phyloP scores from a whole-genome alignment of 2,113 vertebrate species.

The Lepidiolamprologus cunningtoni region DNA sequence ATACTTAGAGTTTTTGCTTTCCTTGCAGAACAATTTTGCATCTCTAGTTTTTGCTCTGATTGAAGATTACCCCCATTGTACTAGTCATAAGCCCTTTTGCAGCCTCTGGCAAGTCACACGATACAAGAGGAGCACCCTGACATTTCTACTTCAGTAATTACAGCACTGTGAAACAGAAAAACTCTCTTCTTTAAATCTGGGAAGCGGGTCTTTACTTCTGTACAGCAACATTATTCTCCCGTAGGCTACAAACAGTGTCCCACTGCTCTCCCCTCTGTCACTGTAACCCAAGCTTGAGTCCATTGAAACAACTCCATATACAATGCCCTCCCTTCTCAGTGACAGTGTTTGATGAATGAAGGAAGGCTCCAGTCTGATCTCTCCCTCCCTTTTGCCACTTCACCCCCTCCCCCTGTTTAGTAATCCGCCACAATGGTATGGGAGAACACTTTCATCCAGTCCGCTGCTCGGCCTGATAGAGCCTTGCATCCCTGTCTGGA shows the following conservation, averaged over 20 bases:
- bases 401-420: background rate
- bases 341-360: constrained; percentile 74
- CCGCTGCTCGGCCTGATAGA: background rate
- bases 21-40: background rate
- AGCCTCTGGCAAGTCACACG: background rate
- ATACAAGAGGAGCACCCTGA: background rate
- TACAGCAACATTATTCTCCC: constrained; percentile 31
- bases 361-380: background rate
- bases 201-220: background rate
- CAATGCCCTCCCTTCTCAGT: constrained; percentile 49
- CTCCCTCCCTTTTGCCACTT: background rate
- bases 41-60: background rate
- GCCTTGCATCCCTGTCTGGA: background rate
- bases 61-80: background rate
- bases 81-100: background rate
- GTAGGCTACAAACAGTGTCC: constrained; percentile 22
- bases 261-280: background rate
- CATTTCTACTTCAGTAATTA: background rate
- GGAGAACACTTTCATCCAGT: background rate
- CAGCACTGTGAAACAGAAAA: background rate
- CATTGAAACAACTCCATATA: constrained; percentile 52
- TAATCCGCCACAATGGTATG: background rate
- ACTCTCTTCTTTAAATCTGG: background rate
- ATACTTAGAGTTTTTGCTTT: background rate
- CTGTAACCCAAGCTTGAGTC: constrained; percentile 58